A percentile compares a stretch with the other conserved stretches of the same genome.
phyloP scores from a whole-genome alignment of 2,888 invertebrate genomes.

The Aspidiotus rigidus region DNA sequence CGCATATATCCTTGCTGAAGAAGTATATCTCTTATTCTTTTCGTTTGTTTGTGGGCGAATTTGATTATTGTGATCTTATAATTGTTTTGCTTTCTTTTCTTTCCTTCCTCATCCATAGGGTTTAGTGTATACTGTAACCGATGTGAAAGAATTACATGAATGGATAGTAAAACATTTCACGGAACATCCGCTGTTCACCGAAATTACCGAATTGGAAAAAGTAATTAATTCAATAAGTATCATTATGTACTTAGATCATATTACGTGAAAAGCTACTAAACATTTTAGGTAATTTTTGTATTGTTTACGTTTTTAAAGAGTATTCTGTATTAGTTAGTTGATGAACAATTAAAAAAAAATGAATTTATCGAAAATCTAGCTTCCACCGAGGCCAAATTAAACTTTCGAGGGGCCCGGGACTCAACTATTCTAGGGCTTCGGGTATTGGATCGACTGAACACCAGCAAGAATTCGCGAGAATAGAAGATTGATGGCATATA shows the following conservation, averaged over 20 bases:
- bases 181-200: conserved; percentile 81
- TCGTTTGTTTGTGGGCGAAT: conserved; percentile 9
- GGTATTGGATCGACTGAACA: no score
- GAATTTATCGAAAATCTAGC: no score
- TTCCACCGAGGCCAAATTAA: no score
- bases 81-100: conserved; percentile 14
- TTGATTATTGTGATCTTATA: not conserved
- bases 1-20: conserved; percentile 80
- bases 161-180: conserved; percentile 94
- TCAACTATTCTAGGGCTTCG: no score
- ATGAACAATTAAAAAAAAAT: no score
- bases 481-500: no score
- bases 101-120: conserved; percentile 52
- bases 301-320: no score
- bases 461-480: no score
- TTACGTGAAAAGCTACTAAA: not conserved
- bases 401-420: no score
- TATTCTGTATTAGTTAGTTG: no score
- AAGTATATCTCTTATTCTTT: conserved; percentile 49
- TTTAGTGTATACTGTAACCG: conserved; percentile 90
- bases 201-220: conserved; percentile 62
- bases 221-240: conserved; percentile 46
- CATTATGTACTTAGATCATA: not conserved
- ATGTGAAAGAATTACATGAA: conserved; percentile 90
- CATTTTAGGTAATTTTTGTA: no score